Base-by-base conservation (phyloP, 2,888 invertebrate genomes). In the Agrochola lychnidis region DNA sequence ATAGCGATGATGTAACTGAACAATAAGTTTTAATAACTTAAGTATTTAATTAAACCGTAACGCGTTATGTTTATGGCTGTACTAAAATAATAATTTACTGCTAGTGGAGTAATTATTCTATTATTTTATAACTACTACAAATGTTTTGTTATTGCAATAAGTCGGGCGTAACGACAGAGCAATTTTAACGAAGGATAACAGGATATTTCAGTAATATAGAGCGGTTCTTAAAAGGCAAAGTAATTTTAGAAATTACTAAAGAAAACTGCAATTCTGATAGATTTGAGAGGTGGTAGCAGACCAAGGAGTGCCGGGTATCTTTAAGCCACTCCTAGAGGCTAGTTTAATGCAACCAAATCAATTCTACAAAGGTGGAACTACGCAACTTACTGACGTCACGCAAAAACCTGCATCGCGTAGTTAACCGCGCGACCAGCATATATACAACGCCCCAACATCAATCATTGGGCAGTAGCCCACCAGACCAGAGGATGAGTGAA, bases 171-270 rank as follows among this genome's bases (percentile, higher is more conserved):
- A 76, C n/a, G 10, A 45, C 22, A 57, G n/a, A 62, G 70, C 70
- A 42, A 78, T 83, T 82, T 82, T 70, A 82, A 74, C 59, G 67
- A 83, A 71, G 63, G 74, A 83, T 68, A 70, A 56, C 67, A 56
- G 67, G 79, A 83, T 61, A 16, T 53, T 57, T 70, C 16, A 73
- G 56, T 56, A 66, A 73, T 14, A 30, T 57, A 42, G 1, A 57
- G 22, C n/a, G 22, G 53, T 70, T 75, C 9, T 25, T 4, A n/a
- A 48, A 16, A 70, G 70, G 36, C 14, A 36, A 76, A 36, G 1
- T 40, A 16, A 57, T 42, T 56, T 16, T 42, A 36, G n/a, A 56
- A 48, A 80, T 69, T 5, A 42, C 4, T 40, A 45, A 16, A 63
- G 19, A 45, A n/a, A 10, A 36, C 7, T 57, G 19, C n/a, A 36